A percentile compares a stretch with the other conserved stretches of the same genome.
phyloP scores from a whole-genome alignment of 2,113 vertebrate species.

The Sylvilagus bachmani region DNA sequence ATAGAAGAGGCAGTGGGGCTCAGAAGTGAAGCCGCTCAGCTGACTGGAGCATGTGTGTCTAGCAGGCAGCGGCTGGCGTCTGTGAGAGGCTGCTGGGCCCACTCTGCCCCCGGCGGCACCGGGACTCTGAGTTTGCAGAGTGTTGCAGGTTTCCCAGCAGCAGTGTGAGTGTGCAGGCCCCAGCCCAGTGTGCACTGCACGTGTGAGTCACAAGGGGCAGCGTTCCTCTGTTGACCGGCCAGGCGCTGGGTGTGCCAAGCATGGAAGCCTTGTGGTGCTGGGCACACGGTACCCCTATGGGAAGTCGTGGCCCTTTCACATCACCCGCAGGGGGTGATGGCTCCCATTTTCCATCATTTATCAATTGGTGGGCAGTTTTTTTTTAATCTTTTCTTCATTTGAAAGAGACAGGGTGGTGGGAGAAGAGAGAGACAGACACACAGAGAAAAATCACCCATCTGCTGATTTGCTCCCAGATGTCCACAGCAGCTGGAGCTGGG shows the following conservation, averaged over 20 bases:
- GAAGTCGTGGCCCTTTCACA: not conserved
- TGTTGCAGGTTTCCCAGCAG: not conserved
- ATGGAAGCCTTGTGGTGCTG: not conserved
- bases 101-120: not conserved
- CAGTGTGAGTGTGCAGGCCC: not conserved
- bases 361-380: not conserved
- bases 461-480: too few species aligned
- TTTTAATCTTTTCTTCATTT: too few species aligned
- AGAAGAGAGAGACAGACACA: too few species aligned
- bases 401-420: too few species aligned
- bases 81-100: not conserved
- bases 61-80: not conserved
- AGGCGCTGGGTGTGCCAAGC: not conserved
- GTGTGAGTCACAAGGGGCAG: not conserved
- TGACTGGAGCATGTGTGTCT: rapidly evolving
- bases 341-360: not conserved
- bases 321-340: not conserved
- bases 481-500: too few species aligned
- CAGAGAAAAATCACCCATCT: too few species aligned
- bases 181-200: not conserved
- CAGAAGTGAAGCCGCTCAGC: not conserved
- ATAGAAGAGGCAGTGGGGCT: not conserved
- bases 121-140: not conserved
- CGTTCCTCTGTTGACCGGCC: not conserved
- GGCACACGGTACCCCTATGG: not conserved